Base-by-base conservation (phyloP, 2,888 invertebrate species). In the Andrena chrysosceles region DNA sequence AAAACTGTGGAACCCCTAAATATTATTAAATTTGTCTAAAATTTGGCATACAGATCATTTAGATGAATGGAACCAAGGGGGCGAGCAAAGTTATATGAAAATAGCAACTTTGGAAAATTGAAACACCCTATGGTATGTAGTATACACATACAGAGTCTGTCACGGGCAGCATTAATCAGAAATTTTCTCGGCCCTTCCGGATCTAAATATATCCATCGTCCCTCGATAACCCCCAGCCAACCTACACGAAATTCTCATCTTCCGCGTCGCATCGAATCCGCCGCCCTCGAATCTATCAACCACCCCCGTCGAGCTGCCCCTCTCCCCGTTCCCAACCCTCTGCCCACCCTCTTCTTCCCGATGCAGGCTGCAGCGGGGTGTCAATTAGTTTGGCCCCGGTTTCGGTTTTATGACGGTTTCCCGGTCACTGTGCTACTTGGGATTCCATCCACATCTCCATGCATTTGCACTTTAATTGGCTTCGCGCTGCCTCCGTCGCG, bases 401-500 rank as follows among this genome's bases (percentile, higher is more conserved):
- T 88, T 87, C 74, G 64, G 83, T 91, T 90, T 91, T 91, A 90
- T 86, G 85, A 78, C 82, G 88, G 86, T 91, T 90, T 91, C 85
- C 88, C 87, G 91, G 90, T 91, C 90, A 91, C 89, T 86, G 87
- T 88, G 87, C 91, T 91, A 89, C 90, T 92, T 91, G 89, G 86
- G 89, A 90, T 92, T 89, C 90, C 86, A 89, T 86, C 87, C 87
- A 83, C 88, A 93, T 93, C 90, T 93, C 92, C 92, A 93, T 93
- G 89, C 89, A 93, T 93, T 93, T 93, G 91, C 92, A 93, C 92
- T 93, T 93, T 93, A 93, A 93, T 93, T 93, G 93, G 90, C 89
- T 91, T 87, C 86, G 81, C 85, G 83, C 83, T 85, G 70, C 73
- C 84, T 70, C 33, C 73, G 54, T 54, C 73, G 33, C 72, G 62